These are phyloP conservation scores for Limnodromus scolopaceus DNA, from an alignment of 2,797 vertebrate species.

Conservation along the genomic window DNA sequence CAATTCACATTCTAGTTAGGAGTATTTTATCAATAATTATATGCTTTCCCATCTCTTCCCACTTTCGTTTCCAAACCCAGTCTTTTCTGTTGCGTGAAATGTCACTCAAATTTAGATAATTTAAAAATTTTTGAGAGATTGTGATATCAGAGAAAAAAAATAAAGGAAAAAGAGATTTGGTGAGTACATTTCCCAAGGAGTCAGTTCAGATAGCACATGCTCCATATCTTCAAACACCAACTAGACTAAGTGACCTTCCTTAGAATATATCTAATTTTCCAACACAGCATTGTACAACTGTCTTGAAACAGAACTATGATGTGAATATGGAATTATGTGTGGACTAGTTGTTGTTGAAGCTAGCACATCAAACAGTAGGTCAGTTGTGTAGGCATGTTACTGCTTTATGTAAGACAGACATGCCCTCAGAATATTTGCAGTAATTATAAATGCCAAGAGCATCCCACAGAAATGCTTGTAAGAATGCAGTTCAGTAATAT, in stretches of 20 bases:
- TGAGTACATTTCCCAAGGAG: not conserved
- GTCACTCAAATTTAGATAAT: not conserved
- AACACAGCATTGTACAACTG: not conserved
- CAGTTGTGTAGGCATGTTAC: not conserved
- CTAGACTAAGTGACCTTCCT: not conserved
- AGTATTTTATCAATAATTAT: not conserved
- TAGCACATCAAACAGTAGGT: not conserved
- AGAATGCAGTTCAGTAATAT: not conserved
- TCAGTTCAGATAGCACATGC: not conserved
- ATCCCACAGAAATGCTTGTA: not conserved
- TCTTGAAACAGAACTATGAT: not conserved
- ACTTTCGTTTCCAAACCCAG: not conserved
- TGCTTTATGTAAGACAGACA: not conserved
- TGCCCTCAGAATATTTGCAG: not conserved
- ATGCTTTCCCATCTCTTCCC: not conserved
- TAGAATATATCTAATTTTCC: not conserved
- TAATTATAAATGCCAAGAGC: not conserved
- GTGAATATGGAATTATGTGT: not conserved
- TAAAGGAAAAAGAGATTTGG: not conserved
- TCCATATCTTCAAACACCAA: not conserved
- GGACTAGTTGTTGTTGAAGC: not conserved
- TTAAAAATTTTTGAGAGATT: not conserved
- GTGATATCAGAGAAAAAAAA: not conserved
- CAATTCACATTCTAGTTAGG: not conserved
- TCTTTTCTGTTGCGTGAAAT: not conserved